phyloP scores from a whole-genome alignment of 2,797 vertebrate species.

The Poeciliopsis paucimaculata region DNA sequence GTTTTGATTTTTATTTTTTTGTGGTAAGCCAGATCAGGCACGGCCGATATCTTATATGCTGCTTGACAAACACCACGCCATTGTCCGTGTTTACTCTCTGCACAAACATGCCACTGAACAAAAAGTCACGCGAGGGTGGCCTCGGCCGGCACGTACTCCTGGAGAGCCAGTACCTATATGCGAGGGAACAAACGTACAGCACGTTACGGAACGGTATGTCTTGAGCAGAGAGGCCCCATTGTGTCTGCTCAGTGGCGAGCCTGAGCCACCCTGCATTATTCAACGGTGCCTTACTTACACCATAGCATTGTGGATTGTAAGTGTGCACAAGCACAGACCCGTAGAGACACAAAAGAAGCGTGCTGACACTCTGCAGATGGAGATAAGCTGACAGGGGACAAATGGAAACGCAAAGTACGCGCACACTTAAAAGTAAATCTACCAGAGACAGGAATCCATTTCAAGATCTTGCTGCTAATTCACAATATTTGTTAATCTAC shows the following conservation, averaged over 20 bases:
- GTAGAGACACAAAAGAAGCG: conserved; percentile 17
- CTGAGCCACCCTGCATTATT: conserved; percentile 69
- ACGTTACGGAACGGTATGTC: conserved; percentile 43
- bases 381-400: background rate
- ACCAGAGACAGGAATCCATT: background rate
- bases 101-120: conserved; percentile 5
- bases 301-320: conserved; percentile 49
- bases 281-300: conserved; percentile 65
- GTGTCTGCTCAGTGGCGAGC: conserved; percentile 61
- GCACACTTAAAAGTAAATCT: background rate
- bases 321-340: conserved; percentile 46
- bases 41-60: background rate
- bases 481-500: too few species aligned
- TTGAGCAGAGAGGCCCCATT: conserved; percentile 62
- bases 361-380: conserved; percentile 21
- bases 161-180: conserved; percentile 19
- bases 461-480: conserved; percentile 2
- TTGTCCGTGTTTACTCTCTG: conserved; percentile 8
- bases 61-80: conserved; percentile 15
- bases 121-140: conserved; percentile 15
- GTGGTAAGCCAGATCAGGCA: background rate
- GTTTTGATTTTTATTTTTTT: background rate
- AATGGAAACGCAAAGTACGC: background rate
- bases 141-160: conserved; percentile 27
- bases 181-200: conserved; percentile 30